Conservation (phyloP, 1,140 invertebrate species). For the Chrysoperla carnea region DNA sequence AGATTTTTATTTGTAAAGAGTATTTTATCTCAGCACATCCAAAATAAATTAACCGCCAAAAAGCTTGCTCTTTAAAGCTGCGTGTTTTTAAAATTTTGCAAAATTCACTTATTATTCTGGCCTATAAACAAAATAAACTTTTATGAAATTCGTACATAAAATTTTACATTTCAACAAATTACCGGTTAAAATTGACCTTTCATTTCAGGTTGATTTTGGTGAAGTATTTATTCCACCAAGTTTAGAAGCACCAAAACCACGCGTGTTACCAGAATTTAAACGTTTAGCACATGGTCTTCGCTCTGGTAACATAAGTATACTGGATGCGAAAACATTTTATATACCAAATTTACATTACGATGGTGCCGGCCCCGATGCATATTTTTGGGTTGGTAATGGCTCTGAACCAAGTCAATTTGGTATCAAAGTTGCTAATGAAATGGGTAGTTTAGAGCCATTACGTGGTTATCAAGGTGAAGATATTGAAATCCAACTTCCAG, state of each 20-base stretch:
- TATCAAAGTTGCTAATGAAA: constrained; percentile 70
- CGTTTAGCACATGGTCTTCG: constrained; percentile 68
- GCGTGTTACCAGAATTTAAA: constrained; percentile 68
- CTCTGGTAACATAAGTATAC: constrained; percentile 77
- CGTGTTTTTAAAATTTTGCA: too few relatives aligned
- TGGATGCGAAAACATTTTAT: constrained; percentile 83
- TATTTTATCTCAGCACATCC: too few relatives aligned
- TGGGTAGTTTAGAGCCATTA: constrained; percentile 61
- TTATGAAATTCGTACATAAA: too few relatives aligned
- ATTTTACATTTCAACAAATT: too few relatives aligned
- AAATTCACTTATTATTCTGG: too few relatives aligned
- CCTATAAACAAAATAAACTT: too few relatives aligned
- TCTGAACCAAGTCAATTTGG: constrained; percentile 63
- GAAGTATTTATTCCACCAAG: constrained; percentile 58
- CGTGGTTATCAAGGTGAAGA: constrained; percentile 75
- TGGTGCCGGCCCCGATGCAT: constrained; percentile 74
- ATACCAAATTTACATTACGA: constrained; percentile 87
- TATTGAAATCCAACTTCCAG: constrained; percentile 74
- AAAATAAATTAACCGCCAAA: too few relatives aligned
- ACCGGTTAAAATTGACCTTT: too few relatives aligned
- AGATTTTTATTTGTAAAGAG: too few relatives aligned
- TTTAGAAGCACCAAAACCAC: constrained; percentile 53
- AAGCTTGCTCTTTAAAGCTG: too few relatives aligned
- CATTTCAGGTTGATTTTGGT: constrained; percentile 65
- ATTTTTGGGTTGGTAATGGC: constrained; percentile 85